Base-by-base conservation (phyloP, 2,113 vertebrate species). In the Bos indicus region DNA sequence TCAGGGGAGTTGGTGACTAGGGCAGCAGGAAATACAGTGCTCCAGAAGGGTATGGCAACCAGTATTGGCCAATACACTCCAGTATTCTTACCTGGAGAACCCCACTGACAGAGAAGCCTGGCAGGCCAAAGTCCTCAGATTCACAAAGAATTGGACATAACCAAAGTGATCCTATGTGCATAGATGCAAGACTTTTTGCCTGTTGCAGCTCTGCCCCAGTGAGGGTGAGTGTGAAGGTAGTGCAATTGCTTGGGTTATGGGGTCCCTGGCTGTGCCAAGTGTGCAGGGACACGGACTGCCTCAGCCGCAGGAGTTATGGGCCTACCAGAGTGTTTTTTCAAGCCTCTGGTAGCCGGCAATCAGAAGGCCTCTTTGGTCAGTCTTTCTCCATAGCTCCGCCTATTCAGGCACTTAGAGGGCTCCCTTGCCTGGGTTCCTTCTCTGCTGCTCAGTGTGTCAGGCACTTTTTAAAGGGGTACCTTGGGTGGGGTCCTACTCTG, bases 371-470 rank as follows among this genome's bases (percentile, higher is more conserved):
- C 67, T 71, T 71, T 40, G 19, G 19, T 10, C 67, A 71, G 67
- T 40, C n/a, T 71, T 71, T 71, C 67, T 71, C 67, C 19, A 71
- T 71, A 71, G 19, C 19, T 23, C 2, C 0, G 0, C 67, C n/a
- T 71, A 11, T 40, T 71, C 19, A 71, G 67, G 67, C n/a, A 71
- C 5, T 71, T 23, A 71, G n/a, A 71, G 67, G n/a, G 19, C n/a
- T 71, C 19, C 67, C 19, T 71, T 71, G n/a, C 19, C 11, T 71
- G 19, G 19, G 10, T 40, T 40, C 19, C n/a, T 71, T 71, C n/a
- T 71, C 19, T 23, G 67, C 67, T 71, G 19, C 36, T 71, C 2
- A 6, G 2, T 0, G 0, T 2, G 0, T 40, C n/a, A 40, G n/a
- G 17, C 19, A 40, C 19, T 71, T 46, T 46, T 46, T 71, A 40